Evolutionary conservation across 1,140 invertebrate species (phyloP), one percentile per base, ranked within the genome.

Genomic region (Scaptomyza montana): DNA sequence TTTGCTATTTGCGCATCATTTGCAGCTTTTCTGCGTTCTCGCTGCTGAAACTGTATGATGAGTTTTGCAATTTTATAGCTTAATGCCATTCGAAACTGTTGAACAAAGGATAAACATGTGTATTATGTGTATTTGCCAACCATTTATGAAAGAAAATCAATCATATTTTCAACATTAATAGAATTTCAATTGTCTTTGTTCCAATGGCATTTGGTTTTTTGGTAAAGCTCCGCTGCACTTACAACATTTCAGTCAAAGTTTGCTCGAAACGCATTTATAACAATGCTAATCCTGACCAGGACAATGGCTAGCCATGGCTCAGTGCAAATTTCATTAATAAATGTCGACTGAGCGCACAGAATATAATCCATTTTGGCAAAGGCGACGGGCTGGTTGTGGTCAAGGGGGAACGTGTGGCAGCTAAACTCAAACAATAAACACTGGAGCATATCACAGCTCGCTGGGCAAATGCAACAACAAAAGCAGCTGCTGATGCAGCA

Each of bases 301-400:
- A 70, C 67, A 64, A 70, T 63, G 51, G 39, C 63, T 57, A 68
- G 51, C 65, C 30, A 33, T 33, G 39, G 50, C 53, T 62, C 46
- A 51, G 21, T 74, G 64, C 60, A 73, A 77, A 89, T 87, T 78
- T 82, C 82, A 87, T 87, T 87, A 87, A 89, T 87, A 87, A 86
- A 86, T 82, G 82, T 86, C 82, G 75, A 57, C 2, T 78, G 62
- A 73, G 64, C 59, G 53, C 63, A 65, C 65, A 68, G 71, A 73
- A 62, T 54, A 82, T 87, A 86, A 86, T 86, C 82, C 84, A 86
- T 86, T 86, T 86, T 78, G 54, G 28, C 46, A 25, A 50, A 57
- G 25, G 49, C 33, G 51, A 12, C 4, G 9, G 5, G n/a, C 6
- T 33, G 30, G 13, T 16, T 10, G 5, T 13, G 25, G 25, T 25